Base-by-base conservation (phyloP, 1,140 invertebrate species). In the Diprion similis region DNA sequence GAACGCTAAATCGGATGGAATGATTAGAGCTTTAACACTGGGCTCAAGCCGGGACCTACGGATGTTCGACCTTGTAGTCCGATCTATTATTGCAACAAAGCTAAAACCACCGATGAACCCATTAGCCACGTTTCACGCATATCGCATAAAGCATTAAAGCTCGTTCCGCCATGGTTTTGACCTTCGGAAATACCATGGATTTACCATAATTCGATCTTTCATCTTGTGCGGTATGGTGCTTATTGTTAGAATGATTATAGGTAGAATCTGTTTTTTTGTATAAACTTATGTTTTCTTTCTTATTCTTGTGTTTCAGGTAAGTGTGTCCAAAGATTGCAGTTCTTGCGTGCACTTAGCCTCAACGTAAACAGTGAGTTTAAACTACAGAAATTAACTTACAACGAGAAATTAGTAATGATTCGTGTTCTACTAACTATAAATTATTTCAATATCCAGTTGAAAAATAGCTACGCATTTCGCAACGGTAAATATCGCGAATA, bases 1-100 rank as follows among this genome's bases (percentile, higher is more conserved):
- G 51, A 59, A 59, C 51, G 51, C 51, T 59, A 13, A 17, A 59
- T 59, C 51, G 51, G 51, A 59, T 59, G 51, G 51, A 59, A 59
- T 59, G 51, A 59, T 59, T 59, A 59, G 51, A 59, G 51, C 51
- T 59, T 59, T 59, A 4, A 59, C 51, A 9, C 51, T 17, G n/a
- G 51, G n/a, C 51, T 0, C 6, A 59, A 59, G 51, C 11, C 51
- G 11, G 9, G 51, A 59, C 51, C 51, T 59, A 59, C 51, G 51
- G 51, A 59, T 59, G 51, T 59, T 59, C 51, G 51, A 59, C 51
- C 51, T 59, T 59, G 51, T 59, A 6, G 24, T 37, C 7, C 51
- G 51, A 59, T 59, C 51, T 59, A 59, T 59, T 59, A 59, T 59
- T 59, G 51, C 51, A 59, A 17, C 51, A 17, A 15, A 59, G n/a